Evolutionary conservation across 1,140 invertebrate species (phyloP).

Genomic region (Pseudomyrmex concolor): DNA sequence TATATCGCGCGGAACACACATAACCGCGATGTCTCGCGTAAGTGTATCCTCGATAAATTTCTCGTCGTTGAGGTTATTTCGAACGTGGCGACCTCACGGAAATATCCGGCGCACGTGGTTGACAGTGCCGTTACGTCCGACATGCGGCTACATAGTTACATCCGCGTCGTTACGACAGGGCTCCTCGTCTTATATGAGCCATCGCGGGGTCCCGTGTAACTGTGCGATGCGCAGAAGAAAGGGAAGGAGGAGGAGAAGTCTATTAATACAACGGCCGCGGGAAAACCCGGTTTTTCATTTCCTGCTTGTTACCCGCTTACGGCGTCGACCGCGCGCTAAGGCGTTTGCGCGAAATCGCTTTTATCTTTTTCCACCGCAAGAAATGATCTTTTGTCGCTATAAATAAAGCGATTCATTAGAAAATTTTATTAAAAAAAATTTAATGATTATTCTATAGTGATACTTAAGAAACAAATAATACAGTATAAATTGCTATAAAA

Average conservation of each 20-base stretch:
- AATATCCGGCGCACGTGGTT: constrained; percentile 64
- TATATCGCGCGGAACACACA: constrained; percentile 38
- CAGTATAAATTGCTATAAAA: not conserved
- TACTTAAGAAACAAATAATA: not conserved
- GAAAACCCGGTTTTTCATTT: constrained; percentile 53
- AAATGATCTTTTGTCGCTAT: not conserved
- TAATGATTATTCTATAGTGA: not conserved
- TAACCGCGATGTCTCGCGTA: constrained; percentile 50
- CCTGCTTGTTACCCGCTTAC: constrained; percentile 35
- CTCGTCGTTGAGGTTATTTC: constrained; percentile 61
- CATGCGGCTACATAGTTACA: constrained; percentile 14
- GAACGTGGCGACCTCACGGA: constrained; percentile 59
- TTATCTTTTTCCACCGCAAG: constrained; percentile 20
- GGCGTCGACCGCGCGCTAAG: not conserved
- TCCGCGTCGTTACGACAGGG: not conserved
- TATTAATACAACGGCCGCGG: constrained; percentile 46
- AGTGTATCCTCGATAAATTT: constrained; percentile 68
- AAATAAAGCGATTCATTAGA: not conserved
- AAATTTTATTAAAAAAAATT: not conserved
- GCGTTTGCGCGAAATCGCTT: constrained; percentile 11
- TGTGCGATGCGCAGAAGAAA: not conserved
- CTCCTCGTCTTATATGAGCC: not conserved
- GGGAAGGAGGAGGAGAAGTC: constrained; percentile 33
- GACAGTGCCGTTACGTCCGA: constrained; percentile 37
- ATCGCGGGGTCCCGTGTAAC: constrained; percentile 8